Percentiles rank a stretch among this genome's conserved stretches.
Conservation (phyloP, 2,888 invertebrate species). For the Cosmia trapezina region DNA sequence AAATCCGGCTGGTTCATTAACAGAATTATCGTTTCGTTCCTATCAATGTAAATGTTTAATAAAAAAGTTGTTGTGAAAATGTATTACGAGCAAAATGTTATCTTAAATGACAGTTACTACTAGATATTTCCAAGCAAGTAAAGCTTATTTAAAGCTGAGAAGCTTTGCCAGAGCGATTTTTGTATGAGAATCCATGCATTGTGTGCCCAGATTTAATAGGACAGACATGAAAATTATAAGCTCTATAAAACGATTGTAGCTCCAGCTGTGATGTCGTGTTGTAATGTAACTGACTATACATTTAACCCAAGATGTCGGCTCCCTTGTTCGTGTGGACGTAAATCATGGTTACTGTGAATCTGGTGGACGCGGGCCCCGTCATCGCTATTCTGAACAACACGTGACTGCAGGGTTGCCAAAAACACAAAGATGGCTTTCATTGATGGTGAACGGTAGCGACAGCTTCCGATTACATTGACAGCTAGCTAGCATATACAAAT, state of each 20-base stretch:
- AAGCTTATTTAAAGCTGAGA: neutral
- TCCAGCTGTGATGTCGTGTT: slow-evolving; percentile 25
- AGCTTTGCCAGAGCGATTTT: neutral
- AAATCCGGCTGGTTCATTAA: slow-evolving; percentile 8
- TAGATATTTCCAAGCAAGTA: neutral
- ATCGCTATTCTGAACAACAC: slow-evolving; percentile 70
- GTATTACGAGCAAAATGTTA: neutral
- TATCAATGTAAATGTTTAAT: neutral
- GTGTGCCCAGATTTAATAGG: slow-evolving; percentile 17
- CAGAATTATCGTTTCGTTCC: neutral
- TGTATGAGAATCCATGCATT: neutral
- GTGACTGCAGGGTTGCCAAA: slow-evolving; percentile 67
- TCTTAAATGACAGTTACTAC: neutral
- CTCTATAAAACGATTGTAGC: slow-evolving; percentile 2
- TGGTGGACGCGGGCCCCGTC: slow-evolving; percentile 56
- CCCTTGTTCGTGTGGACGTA: slow-evolving; percentile 39
- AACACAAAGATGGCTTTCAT: slow-evolving; percentile 62
- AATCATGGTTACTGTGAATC: slow-evolving; percentile 51
- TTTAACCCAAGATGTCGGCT: slow-evolving; percentile 46
- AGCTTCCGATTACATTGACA: slow-evolving; percentile 48
- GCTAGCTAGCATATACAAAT: slow-evolving; percentile 5
- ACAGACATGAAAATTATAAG: slow-evolving; percentile 7
- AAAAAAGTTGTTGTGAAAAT: neutral
- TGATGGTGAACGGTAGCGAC: slow-evolving; percentile 51
- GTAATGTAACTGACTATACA: slow-evolving; percentile 29